Evolutionary conservation across 2,113 vertebrate genomes (phyloP).

Genomic region (Salvelinus fontinalis): DNA sequence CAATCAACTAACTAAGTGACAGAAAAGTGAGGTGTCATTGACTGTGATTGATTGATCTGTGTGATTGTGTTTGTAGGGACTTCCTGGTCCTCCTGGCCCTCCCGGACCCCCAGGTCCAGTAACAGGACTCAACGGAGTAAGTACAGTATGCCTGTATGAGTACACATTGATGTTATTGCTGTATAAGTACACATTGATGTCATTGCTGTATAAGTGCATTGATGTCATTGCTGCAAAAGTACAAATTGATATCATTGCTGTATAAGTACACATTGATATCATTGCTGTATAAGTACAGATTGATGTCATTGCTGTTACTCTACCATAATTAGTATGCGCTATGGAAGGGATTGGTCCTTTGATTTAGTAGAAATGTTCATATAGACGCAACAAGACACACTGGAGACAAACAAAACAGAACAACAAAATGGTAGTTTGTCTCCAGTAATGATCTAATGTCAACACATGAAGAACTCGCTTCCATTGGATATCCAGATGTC

Average conservation of each 20-base stretch:
- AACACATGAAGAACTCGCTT: neutral
- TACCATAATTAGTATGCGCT: conserved; percentile 6
- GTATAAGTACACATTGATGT: too few species aligned
- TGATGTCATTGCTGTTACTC: neutral
- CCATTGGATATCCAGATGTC: neutral
- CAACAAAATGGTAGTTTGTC: neutral
- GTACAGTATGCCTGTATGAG: conserved; percentile 49
- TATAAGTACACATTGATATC: neutral
- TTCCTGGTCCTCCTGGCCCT: conserved; percentile 83
- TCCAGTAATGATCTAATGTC: neutral
- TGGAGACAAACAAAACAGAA: neutral
- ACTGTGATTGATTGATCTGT: neutral
- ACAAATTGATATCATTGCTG: neutral
- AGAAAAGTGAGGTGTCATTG: neutral
- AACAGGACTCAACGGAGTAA: conserved; percentile 87
- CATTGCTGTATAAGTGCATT: too few species aligned
- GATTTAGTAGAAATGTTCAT: neutral
- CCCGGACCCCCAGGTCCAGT: conserved; percentile 83
- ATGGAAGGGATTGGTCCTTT: too few species aligned
- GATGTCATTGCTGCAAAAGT: too few species aligned
- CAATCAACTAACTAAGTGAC: neutral
- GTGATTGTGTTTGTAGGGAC: conserved; percentile 71
- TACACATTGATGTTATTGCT: neutral
- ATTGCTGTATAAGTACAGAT: too few species aligned
- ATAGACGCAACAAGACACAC: neutral